These are phyloP conservation scores for Latrodectus hesperus DNA, from an alignment of 2,888 invertebrate genomes.

Conservation along the genomic window DNA sequence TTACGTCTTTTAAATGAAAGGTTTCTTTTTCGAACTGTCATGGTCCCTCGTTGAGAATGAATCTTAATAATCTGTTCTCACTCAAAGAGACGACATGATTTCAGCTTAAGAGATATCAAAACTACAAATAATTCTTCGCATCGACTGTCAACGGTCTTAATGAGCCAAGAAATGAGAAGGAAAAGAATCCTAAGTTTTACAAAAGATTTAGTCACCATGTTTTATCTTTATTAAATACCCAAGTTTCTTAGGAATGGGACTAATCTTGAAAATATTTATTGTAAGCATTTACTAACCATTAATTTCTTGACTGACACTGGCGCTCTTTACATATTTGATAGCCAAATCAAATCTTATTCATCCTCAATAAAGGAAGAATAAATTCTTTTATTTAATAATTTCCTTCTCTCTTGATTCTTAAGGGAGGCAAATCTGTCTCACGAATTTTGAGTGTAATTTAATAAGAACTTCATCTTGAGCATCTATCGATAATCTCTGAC, in stretches of 20 bases:
- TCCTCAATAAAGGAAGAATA: constrained; percentile 56
- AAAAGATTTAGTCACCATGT: constrained; percentile 30
- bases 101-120: not conserved
- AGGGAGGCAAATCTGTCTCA: too few species aligned
- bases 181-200: constrained; percentile 42
- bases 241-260: constrained; percentile 42
- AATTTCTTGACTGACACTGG: constrained; percentile 51
- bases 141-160: constrained; percentile 46
- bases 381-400: constrained; percentile 67
- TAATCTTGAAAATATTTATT: constrained; percentile 40
- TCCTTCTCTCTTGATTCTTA: constrained; percentile 13
- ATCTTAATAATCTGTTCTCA: too few species aligned
- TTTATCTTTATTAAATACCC: constrained; percentile 67
- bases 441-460: too few species aligned
- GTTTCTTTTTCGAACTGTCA: too few species aligned
- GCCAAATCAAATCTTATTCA: constrained; percentile 62
- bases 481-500: too few species aligned
- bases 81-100: not conserved
- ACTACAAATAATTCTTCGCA: constrained; percentile 24
- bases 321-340: constrained; percentile 28
- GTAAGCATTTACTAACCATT: constrained; percentile 54
- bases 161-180: constrained; percentile 33
- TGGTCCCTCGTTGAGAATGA: too few species aligned
- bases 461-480: too few species aligned
- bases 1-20: too few species aligned